phyloP scores from a whole-genome alignment of 2,797 vertebrate genomes.

The Danio kyathit region DNA sequence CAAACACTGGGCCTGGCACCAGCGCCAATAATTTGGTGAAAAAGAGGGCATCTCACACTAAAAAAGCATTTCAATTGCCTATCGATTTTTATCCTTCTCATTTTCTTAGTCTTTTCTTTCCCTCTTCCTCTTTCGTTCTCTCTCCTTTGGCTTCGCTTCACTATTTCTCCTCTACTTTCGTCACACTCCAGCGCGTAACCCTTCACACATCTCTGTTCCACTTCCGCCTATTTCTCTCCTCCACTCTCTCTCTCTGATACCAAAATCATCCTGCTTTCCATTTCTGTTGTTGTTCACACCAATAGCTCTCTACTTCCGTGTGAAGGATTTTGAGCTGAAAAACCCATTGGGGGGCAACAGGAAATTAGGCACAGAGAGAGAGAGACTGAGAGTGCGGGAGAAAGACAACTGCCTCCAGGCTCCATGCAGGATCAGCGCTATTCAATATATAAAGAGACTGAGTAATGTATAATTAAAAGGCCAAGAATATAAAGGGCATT shows the following conservation, averaged over 20 bases:
- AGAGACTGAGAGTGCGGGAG: neutral
- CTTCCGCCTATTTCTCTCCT: conserved; percentile 30
- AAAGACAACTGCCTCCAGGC: conserved; percentile 57
- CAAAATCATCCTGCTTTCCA: conserved; percentile 25
- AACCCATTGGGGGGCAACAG: conserved; percentile 16
- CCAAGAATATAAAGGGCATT: conserved; percentile 63
- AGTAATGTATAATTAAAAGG: conserved; percentile 61
- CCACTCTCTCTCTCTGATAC: conserved; percentile 49
- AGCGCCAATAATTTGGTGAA: conserved; percentile 8
- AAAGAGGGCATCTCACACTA: conserved; percentile 8
- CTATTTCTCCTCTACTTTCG: conserved; percentile 15
- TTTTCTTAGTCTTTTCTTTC: conserved; percentile 45
- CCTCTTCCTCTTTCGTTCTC: conserved; percentile 29
- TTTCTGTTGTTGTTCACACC: conserved; percentile 36
- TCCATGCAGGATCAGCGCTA: conserved; percentile 60
- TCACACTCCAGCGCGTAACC: conserved; percentile 26
- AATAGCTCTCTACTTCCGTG: conserved; percentile 46
- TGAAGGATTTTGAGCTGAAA: conserved; percentile 45
- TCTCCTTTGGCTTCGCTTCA: conserved; percentile 18
- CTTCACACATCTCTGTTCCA: conserved; percentile 42
- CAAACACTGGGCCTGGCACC: neutral
- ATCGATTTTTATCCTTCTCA: conserved; percentile 51
- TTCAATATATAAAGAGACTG: conserved; percentile 66
- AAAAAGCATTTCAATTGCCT: conserved; percentile 49
- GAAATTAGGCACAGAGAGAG: conserved; percentile 53